A percentile compares a stretch with the other conserved stretches of the same genome.
Conservation (phyloP, 2,113 vertebrate genomes). For the Butorides virescens region DNA sequence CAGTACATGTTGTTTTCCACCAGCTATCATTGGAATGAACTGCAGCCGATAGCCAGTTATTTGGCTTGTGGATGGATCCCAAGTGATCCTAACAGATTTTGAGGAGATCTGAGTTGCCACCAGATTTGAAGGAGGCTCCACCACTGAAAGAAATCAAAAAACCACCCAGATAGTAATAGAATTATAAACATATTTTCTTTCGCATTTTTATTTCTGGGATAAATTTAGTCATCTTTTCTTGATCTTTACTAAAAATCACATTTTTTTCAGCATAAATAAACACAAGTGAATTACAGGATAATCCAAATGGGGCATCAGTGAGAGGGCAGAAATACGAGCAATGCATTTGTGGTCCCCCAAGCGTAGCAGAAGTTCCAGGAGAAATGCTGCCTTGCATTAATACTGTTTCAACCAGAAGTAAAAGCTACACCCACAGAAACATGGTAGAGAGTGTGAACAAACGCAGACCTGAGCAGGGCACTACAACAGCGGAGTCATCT, state of each 20-base stretch:
- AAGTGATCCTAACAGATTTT: slow-evolving; percentile 86
- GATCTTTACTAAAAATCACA: neutral
- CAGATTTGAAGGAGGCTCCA: slow-evolving; percentile 90
- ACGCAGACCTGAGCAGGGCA: neutral
- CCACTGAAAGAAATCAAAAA: slow-evolving; percentile 70
- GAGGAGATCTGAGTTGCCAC: slow-evolving; percentile 85
- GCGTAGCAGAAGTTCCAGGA: neutral
- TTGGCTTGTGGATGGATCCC: slow-evolving; percentile 84
- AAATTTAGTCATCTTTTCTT: neutral
- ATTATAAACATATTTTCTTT: neutral
- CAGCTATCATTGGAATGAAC: slow-evolving; percentile 85
- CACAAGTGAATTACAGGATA: neutral
- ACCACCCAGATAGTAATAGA: neutral
- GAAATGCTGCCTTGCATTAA: neutral
- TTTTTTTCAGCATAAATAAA: neutral
- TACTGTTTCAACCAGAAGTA: neutral
- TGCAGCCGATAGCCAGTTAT: slow-evolving; percentile 90
- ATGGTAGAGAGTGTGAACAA: neutral
- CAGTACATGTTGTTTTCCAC: slow-evolving; percentile 82
- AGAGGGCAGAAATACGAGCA: neutral
- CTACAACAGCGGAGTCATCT: neutral
- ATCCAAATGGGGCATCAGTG: neutral
- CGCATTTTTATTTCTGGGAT: neutral
- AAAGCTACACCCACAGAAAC: neutral
- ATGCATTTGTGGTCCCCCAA: neutral